A percentile compares a stretch with the other conserved stretches of the same genome.
phyloP scores from a whole-genome alignment of 2,888 invertebrate species.

The Amphipoea oculea region DNA sequence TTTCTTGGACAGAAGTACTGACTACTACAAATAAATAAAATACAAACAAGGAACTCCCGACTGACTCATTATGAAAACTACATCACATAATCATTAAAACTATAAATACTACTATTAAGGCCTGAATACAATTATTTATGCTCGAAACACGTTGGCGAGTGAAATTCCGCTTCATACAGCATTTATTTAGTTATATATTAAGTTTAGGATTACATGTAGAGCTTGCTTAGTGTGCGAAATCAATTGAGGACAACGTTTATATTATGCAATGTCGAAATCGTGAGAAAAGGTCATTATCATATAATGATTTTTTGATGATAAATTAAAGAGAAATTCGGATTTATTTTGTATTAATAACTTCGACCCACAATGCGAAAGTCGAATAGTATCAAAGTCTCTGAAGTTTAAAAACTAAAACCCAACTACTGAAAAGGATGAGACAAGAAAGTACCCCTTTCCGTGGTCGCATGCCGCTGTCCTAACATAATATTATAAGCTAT shows the following conservation, averaged over 20 bases:
- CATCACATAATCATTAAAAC: constrained; percentile 28
- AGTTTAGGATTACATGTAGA: neutral
- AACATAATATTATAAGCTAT: too few relatives aligned
- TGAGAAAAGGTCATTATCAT: neutral
- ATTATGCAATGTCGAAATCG: neutral
- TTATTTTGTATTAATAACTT: neutral
- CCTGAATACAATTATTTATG: constrained; percentile 5
- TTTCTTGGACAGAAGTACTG: constrained; percentile 45
- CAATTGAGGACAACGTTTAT: neutral
- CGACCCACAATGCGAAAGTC: neutral
- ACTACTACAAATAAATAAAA: constrained; percentile 44
- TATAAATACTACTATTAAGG: neutral
- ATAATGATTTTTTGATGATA: neutral
- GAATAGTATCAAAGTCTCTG: neutral
- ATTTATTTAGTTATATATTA: neutral
- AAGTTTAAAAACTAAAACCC: neutral
- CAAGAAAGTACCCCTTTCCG: too few relatives aligned
- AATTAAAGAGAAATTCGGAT: neutral
- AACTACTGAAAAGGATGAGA: too few relatives aligned
- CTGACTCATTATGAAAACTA: constrained; percentile 19
- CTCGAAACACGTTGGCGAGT: neutral
- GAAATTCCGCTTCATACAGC: neutral
- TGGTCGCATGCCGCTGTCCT: too few relatives aligned
- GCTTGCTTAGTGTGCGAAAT: neutral
- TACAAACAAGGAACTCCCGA: constrained; percentile 36